These are phyloP conservation scores for Amblyornis subalaris DNA, from an alignment of 2,113 vertebrate species.

Conservation along the genomic window DNA sequence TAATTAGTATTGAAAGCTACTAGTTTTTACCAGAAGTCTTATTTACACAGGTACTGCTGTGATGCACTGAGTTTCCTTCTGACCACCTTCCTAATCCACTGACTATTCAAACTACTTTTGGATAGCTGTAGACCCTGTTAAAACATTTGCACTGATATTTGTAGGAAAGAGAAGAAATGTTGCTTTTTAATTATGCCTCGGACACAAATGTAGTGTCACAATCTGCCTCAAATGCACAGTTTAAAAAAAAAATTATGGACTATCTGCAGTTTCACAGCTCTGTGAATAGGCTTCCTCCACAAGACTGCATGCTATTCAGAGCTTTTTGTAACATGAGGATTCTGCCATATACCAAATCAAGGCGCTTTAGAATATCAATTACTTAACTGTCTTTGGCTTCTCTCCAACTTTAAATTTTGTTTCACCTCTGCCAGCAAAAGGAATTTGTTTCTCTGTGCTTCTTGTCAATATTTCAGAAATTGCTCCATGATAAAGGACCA, in stretches of 20 bases:
- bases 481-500: not conserved
- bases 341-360: accelerated
- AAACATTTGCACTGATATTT: not conserved
- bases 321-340: not conserved
- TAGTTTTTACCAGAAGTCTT: not conserved
- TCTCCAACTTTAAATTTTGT: not conserved
- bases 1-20: not conserved
- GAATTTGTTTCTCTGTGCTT: not conserved
- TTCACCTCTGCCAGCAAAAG: not conserved
- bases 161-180: not conserved
- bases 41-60: not conserved
- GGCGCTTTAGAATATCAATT: not conserved
- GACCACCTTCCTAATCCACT: not conserved
- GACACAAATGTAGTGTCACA: not conserved
- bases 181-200: not conserved
- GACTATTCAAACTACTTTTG: not conserved
- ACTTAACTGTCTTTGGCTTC: not conserved
- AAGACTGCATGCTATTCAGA: not conserved
- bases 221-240: not conserved
- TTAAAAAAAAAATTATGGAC: not conserved
- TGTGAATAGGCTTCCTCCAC: not conserved
- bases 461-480: not conserved
- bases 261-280: not conserved
- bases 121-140: not conserved
- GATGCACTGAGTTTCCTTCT: not conserved